Conservation (phyloP, 1,140 invertebrate species). For the Papilio polyxenes region DNA sequence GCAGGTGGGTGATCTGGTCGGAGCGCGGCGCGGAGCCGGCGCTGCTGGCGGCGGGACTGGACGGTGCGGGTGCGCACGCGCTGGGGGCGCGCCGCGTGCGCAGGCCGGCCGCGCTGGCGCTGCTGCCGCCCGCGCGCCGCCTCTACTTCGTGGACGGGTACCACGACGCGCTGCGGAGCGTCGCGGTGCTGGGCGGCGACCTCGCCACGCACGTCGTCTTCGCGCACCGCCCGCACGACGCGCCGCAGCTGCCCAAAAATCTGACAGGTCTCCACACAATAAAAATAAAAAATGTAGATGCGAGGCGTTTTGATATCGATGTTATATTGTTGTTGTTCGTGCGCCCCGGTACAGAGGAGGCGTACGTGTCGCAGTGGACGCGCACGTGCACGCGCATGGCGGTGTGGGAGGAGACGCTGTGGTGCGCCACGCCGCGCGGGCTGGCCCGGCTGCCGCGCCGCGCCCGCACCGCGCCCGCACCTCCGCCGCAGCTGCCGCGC, state of each 20-base stretch:
- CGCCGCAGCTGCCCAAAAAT: constrained; percentile 34
- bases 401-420: constrained; percentile 63
- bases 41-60: constrained; percentile 46
- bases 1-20: constrained; percentile 53
- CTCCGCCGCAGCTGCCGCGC: constrained; percentile 36
- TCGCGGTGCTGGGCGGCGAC: constrained; percentile 49
- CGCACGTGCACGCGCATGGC: constrained; percentile 54
- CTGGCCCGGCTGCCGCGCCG: constrained; percentile 53
- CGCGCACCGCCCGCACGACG: constrained; percentile 43
- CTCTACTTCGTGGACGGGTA: constrained; percentile 88
- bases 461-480: constrained; percentile 33
- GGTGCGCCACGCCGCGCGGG: constrained; percentile 55
- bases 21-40: constrained; percentile 57
- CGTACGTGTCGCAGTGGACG: constrained; percentile 40
- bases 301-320: too few relatives aligned
- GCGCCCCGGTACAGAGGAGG: constrained; percentile 35
- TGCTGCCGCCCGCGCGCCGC: constrained; percentile 84
- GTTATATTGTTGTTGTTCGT: too few relatives aligned
- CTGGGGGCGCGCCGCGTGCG: constrained; percentile 49
- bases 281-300: background rate
- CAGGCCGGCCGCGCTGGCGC: constrained; percentile 85
- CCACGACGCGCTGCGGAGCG: constrained; percentile 56
- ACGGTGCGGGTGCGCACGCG: constrained; percentile 48
- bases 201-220: constrained; percentile 52
- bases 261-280: background rate